Percentiles rank a stretch among this genome's conserved stretches.
phyloP scores from a whole-genome alignment of 2,888 invertebrate species.

The Drosophila ustulata region DNA sequence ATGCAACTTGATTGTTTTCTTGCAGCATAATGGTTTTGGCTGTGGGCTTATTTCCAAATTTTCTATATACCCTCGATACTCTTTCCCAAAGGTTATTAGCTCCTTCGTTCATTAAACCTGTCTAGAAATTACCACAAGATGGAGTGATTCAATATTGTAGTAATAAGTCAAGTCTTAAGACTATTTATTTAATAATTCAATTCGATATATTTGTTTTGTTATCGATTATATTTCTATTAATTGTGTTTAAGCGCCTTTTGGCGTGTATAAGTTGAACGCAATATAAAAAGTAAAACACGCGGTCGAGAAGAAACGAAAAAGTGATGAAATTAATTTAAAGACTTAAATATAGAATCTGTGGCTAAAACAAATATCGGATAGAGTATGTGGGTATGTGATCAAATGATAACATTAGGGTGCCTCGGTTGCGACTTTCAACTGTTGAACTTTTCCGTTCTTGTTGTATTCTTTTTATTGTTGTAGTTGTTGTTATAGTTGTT shows the following conservation, averaged over 20 bases:
- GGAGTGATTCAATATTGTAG: background rate
- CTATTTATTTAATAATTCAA: too few relatives aligned
- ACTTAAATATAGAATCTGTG: too few relatives aligned
- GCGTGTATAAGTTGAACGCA: too few relatives aligned
- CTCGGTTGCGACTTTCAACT: slow-evolving; percentile 19
- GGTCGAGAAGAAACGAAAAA: too few relatives aligned
- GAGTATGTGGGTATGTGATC: background rate
- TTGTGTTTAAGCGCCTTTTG: too few relatives aligned
- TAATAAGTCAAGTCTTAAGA: too few relatives aligned
- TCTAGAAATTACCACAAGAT: background rate
- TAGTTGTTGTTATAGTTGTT: slow-evolving; percentile 12
- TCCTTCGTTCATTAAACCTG: background rate
- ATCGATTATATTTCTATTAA: too few relatives aligned
- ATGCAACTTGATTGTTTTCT: slow-evolving; percentile 61
- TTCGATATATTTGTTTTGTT: too few relatives aligned
- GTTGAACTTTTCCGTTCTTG: slow-evolving; percentile 26
- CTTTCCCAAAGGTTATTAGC: background rate
- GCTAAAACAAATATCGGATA: background rate
- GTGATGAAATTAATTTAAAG: too few relatives aligned
- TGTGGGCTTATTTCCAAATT: slow-evolving; percentile 27
- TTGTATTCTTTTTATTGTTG: slow-evolving; percentile 20
- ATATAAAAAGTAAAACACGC: too few relatives aligned
- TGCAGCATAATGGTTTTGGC: slow-evolving; percentile 44
- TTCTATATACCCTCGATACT: slow-evolving; percentile 10
- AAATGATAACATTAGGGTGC: slow-evolving; percentile 35